Conservation (phyloP, 2,113 vertebrate species). For the Etia nguti region DNA sequence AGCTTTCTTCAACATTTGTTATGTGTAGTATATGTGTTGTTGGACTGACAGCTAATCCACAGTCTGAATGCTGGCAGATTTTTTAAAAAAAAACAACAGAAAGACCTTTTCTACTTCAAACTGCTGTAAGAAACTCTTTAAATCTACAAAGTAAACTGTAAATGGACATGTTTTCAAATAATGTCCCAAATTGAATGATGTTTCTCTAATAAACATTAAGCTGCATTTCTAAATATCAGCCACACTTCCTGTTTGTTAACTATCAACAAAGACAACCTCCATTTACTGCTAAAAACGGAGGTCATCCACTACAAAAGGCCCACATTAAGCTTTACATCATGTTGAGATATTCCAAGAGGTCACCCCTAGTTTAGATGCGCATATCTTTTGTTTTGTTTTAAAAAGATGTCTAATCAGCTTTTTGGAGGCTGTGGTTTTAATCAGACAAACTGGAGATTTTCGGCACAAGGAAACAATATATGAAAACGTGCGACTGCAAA, state of each 20-base stretch:
- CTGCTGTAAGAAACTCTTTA: background rate
- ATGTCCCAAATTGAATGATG: background rate
- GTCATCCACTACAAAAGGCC: background rate
- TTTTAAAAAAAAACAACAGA: background rate
- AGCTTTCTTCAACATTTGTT: background rate
- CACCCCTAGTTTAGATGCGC: background rate
- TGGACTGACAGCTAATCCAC: background rate
- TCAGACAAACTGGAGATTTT: background rate
- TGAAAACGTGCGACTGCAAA: background rate
- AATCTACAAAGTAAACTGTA: background rate
- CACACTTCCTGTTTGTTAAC: background rate
- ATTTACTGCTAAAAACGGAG: background rate
- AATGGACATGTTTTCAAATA: background rate
- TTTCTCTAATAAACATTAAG: background rate
- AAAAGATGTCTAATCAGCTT: accelerated
- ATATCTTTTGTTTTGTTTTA: background rate
- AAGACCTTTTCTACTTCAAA: background rate
- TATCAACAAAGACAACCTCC: background rate
- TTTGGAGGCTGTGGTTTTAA: background rate
- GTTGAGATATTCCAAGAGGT: background rate
- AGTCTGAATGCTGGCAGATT: background rate
- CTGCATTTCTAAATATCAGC: background rate
- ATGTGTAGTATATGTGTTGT: background rate
- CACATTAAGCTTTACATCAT: background rate
- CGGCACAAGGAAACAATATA: background rate